Conservation (phyloP, 2,888 invertebrate species). For the Tenthredo livida region DNA sequence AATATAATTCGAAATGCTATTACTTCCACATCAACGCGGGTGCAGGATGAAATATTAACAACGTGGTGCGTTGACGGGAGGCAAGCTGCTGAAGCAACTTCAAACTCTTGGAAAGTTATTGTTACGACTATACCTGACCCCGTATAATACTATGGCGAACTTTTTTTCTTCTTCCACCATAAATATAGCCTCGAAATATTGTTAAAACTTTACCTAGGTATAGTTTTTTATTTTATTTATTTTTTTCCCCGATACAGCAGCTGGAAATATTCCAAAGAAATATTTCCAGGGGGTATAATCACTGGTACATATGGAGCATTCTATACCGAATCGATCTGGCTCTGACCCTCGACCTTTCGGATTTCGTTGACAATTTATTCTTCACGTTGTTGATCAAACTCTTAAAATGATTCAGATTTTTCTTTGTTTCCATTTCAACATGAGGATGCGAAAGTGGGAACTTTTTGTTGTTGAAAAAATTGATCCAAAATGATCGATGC, state of each 20-base stretch:
- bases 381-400: no score
- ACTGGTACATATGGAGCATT: neutral
- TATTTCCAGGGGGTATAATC: neutral
- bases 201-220: neutral
- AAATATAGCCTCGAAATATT: neutral
- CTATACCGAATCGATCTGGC: no score
- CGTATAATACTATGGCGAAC: slow-evolving; percentile 10
- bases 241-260: neutral
- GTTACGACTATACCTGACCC: slow-evolving; percentile 2
- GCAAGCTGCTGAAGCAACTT: slow-evolving; percentile 39
- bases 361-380: no score
- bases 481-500: neutral
- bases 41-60: slow-evolving; percentile 48
- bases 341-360: no score
- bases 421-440: no score
- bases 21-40: slow-evolving; percentile 30
- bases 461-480: no score
- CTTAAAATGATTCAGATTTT: no score
- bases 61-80: slow-evolving; percentile 42
- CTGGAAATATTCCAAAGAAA: neutral
- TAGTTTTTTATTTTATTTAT: no score
- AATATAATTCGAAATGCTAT: slow-evolving; percentile 29
- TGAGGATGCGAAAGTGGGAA: no score
- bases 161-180: neutral
- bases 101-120: slow-evolving; percentile 36